Conservation (phyloP, 1,140 invertebrate genomes). For the Archegozetes longisetosus region DNA sequence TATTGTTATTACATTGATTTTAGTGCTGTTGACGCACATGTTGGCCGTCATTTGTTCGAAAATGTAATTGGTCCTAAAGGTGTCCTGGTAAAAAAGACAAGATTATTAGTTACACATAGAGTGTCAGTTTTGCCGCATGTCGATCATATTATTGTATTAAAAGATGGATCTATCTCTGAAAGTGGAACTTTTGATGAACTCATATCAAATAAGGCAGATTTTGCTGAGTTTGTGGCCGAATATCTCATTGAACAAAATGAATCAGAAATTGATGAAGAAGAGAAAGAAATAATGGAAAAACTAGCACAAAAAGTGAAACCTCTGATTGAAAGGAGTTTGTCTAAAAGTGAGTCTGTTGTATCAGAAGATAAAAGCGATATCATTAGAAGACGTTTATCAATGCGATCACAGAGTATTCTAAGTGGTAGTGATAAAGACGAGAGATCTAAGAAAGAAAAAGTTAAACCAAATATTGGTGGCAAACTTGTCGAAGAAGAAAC, state of each 20-base stretch:
- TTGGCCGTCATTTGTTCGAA: conserved; percentile 89
- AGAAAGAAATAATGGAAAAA: neutral
- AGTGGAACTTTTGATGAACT: conserved; percentile 32
- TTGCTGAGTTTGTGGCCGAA: conserved; percentile 32
- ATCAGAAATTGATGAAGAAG: neutral
- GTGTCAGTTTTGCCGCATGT: conserved; percentile 55
- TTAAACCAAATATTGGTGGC: no score
- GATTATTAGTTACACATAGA: conserved; percentile 23
- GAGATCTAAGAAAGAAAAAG: no score
- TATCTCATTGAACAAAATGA: conserved; percentile 40
- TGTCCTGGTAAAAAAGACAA: conserved; percentile 49
- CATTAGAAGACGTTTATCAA: neutral
- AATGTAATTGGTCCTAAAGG: conserved; percentile 65
- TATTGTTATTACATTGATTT: neutral
- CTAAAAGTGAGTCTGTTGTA: neutral
- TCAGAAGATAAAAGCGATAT: neutral
- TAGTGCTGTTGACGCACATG: conserved; percentile 77
- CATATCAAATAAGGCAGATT: conserved; percentile 26
- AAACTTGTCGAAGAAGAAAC: conserved; percentile 38
- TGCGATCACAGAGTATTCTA: neutral
- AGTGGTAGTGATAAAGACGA: no score
- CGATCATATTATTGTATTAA: conserved; percentile 69
- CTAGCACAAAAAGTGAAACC: neutral
- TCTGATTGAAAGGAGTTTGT: neutral
- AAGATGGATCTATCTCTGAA: conserved; percentile 42